Evolutionary conservation across 1,140 invertebrate species (phyloP).

Genomic region (Drosophila ironensis): DNA sequence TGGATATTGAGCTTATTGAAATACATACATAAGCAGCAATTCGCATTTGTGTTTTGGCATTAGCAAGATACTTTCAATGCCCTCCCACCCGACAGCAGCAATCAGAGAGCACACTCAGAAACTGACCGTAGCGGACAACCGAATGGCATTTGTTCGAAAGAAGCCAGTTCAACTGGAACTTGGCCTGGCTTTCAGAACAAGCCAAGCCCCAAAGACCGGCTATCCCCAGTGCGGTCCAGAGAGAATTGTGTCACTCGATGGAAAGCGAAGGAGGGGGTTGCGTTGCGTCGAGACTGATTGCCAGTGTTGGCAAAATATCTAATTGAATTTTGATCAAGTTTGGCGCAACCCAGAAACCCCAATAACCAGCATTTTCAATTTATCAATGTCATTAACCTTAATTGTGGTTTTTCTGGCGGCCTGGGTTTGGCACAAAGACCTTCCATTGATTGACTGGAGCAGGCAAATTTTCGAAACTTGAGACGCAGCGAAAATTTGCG

Average conservation of each 20-base stretch:
- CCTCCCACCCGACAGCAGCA: slow-evolving; percentile 9
- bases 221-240: slow-evolving; percentile 4
- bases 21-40: slow-evolving; percentile 19
- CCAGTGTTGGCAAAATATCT: slow-evolving; percentile 48
- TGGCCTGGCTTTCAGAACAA: neutral
- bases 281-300: neutral
- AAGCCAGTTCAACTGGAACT: slow-evolving; percentile 25
- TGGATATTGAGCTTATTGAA: slow-evolving; percentile 5
- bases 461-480: slow-evolving; percentile 37
- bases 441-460: slow-evolving; percentile 30
- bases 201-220: slow-evolving; percentile 34
- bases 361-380: slow-evolving; percentile 65
- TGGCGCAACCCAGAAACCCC: slow-evolving; percentile 59
- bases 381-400: slow-evolving; percentile 74
- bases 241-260: slow-evolving; percentile 27
- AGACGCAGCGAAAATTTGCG: neutral
- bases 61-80: slow-evolving; percentile 17
- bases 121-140: slow-evolving; percentile 18
- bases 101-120: slow-evolving; percentile 10
- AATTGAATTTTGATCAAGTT: slow-evolving; percentile 65
- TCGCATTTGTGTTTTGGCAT: slow-evolving; percentile 25
- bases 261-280: neutral
- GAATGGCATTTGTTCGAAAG: too few relatives aligned
- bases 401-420: slow-evolving; percentile 37
- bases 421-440: slow-evolving; percentile 16